Evolutionary conservation across 2,888 invertebrate species (phyloP).

Genomic region (Poecilus cupreus): DNA sequence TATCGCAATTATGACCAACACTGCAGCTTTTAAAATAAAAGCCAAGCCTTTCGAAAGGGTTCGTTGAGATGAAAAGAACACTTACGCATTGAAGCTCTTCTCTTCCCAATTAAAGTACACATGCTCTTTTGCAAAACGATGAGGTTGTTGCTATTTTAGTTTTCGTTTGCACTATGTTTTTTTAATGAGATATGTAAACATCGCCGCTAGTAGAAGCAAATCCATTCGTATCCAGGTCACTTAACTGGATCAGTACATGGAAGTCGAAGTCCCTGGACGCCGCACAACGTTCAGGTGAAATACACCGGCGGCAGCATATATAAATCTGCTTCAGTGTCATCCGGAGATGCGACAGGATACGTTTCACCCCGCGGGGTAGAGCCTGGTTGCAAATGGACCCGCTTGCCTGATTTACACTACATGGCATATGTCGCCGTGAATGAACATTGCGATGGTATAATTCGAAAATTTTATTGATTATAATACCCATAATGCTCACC

Average conservation of each 20-base stretch:
- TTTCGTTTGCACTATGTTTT: no score
- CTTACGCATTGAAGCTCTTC: conserved; percentile 35
- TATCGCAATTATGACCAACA: no score
- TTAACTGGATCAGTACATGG: background rate
- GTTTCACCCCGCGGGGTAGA: background rate
- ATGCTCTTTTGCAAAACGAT: conserved; percentile 26
- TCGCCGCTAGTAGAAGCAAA: no score
- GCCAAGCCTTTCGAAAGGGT: conserved; percentile 28
- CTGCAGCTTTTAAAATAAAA: conserved; percentile 45
- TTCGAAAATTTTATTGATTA: no score
- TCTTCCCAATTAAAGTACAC: conserved; percentile 44
- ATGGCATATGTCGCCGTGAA: conserved; percentile 18
- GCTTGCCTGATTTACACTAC: conserved; percentile 36
- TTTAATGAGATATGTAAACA: no score
- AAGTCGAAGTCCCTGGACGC: conserved; percentile 6
- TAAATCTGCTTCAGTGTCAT: conserved; percentile 53
- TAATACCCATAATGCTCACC: no score
- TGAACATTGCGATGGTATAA: no score
- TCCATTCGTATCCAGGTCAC: no score
- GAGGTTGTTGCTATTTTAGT: no score
- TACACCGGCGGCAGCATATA: conserved; percentile 23
- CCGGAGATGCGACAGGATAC: conserved; percentile 17
- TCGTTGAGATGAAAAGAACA: conserved; percentile 54
- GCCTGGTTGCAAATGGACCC: conserved; percentile 41
- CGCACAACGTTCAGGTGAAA: conserved; percentile 35